These are phyloP conservation scores for Mungos mungo DNA, from an alignment of 2,113 vertebrate species.

Conservation along the genomic window DNA sequence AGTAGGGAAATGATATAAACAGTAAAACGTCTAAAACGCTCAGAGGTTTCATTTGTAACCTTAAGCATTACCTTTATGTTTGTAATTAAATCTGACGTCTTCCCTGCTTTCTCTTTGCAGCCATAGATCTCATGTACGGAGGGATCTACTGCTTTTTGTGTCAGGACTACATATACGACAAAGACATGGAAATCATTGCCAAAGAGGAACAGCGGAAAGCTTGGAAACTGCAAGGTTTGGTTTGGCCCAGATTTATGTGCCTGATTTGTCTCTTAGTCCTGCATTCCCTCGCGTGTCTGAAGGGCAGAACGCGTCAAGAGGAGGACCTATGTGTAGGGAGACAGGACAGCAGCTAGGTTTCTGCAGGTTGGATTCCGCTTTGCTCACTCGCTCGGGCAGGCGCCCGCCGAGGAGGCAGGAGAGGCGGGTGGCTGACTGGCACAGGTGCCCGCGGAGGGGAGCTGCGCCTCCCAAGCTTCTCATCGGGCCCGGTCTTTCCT, in stretches of 20 bases:
- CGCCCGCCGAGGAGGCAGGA: not conserved
- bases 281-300: constrained; percentile 64
- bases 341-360: not conserved
- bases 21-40: not conserved
- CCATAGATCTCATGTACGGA: constrained; percentile 97
- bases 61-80: not conserved
- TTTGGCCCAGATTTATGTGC: constrained; percentile 64
- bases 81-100: not conserved
- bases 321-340: constrained; percentile 46
- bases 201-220: constrained; percentile 99
- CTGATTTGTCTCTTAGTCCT: constrained; percentile 67
- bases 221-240: constrained; percentile 98
- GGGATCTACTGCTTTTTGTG: constrained; percentile 99
- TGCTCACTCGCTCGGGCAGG: not conserved
- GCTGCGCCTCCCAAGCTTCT: not conserved
- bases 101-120: constrained; percentile 81
- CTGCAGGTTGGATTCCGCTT: not conserved
- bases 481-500: not conserved
- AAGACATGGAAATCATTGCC: constrained; percentile 99
- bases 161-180: constrained; percentile 99
- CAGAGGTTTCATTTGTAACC: not conserved
- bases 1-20: no score
- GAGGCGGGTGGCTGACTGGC: not conserved
- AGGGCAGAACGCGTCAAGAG: constrained; percentile 55
- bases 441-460: no score